Evolutionary conservation across 1,140 invertebrate species (phyloP).

Genomic region (Drosophila athabasca): DNA sequence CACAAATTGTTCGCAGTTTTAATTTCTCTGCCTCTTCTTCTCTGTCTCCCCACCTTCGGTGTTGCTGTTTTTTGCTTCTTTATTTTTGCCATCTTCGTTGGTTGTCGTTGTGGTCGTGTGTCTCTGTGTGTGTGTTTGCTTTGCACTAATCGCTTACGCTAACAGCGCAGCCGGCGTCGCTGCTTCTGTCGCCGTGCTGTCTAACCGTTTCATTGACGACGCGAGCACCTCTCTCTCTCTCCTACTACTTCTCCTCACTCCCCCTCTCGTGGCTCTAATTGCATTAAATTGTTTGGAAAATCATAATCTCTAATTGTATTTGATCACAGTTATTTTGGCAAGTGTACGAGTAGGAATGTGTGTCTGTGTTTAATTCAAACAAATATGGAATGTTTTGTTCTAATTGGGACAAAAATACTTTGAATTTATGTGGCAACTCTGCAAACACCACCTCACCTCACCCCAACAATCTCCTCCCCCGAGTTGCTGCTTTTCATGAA

Average conservation of each 20-base stretch:
- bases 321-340: constrained; percentile 66
- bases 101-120: constrained; percentile 11
- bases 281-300: constrained; percentile 82
- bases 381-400: constrained; percentile 34
- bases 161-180: constrained; percentile 55
- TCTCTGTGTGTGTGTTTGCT: constrained; percentile 44
- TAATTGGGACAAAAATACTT: constrained; percentile 58
- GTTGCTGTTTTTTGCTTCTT: constrained; percentile 53
- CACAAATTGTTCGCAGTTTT: constrained; percentile 82
- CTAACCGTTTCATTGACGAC: constrained; percentile 57
- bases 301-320: constrained; percentile 79
- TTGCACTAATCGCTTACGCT: constrained; percentile 72
- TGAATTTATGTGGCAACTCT: constrained; percentile 55
- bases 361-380: constrained; percentile 59
- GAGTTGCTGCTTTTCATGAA: constrained; percentile 30
- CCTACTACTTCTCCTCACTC: constrained; percentile 13
- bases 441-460: constrained; percentile 18
- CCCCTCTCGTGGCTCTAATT: constrained; percentile 55
- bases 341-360: constrained; percentile 22
- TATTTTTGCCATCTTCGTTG: constrained; percentile 60
- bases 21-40: constrained; percentile 64
- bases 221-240: constrained; percentile 52
- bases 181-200: constrained; percentile 67
- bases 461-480: constrained; percentile 14
- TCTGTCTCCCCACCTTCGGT: constrained; percentile 23